Evolutionary conservation across 2,888 invertebrate genomes (phyloP).

Genomic region (Tiliacea aurago): DNA sequence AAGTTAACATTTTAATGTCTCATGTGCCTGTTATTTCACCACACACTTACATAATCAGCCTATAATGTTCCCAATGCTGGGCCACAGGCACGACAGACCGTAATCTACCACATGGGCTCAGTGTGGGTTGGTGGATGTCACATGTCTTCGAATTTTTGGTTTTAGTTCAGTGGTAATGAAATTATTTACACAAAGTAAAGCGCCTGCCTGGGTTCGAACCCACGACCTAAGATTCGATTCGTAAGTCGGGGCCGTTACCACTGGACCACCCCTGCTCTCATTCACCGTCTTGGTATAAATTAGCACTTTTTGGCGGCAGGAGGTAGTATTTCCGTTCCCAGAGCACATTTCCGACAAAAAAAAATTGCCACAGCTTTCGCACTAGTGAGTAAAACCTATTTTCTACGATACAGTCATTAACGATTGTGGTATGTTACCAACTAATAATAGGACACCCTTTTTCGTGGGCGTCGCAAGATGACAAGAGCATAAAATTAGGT

Average conservation of each 20-base stretch:
- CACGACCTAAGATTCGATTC: too few species aligned
- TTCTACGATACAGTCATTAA: conserved; percentile 25
- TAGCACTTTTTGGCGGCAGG: not conserved
- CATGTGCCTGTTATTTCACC: not conserved
- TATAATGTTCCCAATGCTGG: too few species aligned
- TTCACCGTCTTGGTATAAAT: not conserved
- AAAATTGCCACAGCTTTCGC: not conserved
- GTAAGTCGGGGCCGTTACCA: too few species aligned
- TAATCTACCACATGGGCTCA: too few species aligned
- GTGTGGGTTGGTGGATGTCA: too few species aligned
- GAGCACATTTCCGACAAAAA: not conserved
- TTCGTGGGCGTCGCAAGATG: conserved; percentile 43
- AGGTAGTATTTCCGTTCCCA: not conserved
- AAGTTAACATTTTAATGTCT: conserved; percentile 10
- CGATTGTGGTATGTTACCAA: conserved; percentile 5
- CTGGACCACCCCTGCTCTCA: too few species aligned
- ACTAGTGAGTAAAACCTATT: conserved; percentile 8
- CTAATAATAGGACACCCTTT: conserved; percentile 40
- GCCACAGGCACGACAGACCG: too few species aligned
- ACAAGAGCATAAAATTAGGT: conserved; percentile 27
- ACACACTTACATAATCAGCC: too few species aligned
- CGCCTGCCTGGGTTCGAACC: too few species aligned
- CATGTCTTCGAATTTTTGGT: too few species aligned
- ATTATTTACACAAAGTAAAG: too few species aligned
- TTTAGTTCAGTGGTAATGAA: too few species aligned